Base-by-base conservation (phyloP, 2,888 invertebrate species). In the Mesoligia furuncula region DNA sequence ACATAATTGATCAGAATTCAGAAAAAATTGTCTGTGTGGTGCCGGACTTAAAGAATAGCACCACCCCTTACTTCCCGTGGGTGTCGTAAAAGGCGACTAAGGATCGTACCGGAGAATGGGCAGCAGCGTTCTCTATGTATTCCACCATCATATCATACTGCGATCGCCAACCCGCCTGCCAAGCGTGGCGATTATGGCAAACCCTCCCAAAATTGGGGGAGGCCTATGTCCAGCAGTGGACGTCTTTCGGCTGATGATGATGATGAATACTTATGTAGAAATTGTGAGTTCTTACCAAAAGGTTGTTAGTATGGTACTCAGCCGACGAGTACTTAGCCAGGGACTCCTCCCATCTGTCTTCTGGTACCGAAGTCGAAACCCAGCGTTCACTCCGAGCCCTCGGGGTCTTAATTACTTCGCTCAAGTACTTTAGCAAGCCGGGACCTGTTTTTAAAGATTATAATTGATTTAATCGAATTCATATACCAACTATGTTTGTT, bases 321-420 rank as follows among this genome's bases (percentile, higher is more conserved):
- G 88, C 86, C 7, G 85, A 87, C 1, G 81, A 87, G 9, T 67
- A 75, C 59, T 87, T 77, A 6, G 84, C 87, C 6, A 73, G 17
- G 6, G 75, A 42, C 39, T 80, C 76, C 39, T 45, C 27, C 80
- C 86, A 95, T 57, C 81, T 89, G 0, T 93, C 93, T 79, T 94
- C 92, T 1, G 98, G 98, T 6, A 99, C 97, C 2, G 99, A 99
- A 0, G 98, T 98, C 73, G 99, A 98, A 6, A 99, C 93, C 99
- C 99, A 99, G 75, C 98, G 97, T 0, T 95, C 87, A 4, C 98
- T 98, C 45, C 99, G 97, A 0, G 94, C 93, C 88, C 97, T 98
- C 0, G 98, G 98, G 0, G 96, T 89, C 0, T 97, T 97, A 36
- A 98, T 98, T 0, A 98, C 97, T 88, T 97, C 94, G 11, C 95